Base-by-base conservation (phyloP, 35 echinoderm and acorn worm species). In the Hemicentrotus pulcherrimus region DNA sequence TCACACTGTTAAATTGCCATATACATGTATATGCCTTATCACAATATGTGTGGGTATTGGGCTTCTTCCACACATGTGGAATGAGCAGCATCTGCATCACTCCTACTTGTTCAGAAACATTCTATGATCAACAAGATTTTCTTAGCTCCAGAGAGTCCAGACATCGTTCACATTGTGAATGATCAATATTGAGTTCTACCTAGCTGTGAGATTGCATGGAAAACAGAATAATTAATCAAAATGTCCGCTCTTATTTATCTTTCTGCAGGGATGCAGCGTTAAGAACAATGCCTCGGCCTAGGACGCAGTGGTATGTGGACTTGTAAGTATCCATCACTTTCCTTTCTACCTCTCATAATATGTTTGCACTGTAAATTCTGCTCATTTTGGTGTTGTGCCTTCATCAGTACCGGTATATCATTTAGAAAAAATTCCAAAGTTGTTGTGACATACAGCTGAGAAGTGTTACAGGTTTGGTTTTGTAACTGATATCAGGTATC, bases 241-340 rank as follows among this genome's bases (percentile, higher is more conserved):
- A 4, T 78, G 19, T 78, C 22, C 65, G 7, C 11, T 18, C 46
- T 93, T 93, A 2, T 93, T 31, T 55, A n/a, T 93, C 28, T 50
- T 93, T 93, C 88, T 47, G 31, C 91, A 93, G 91, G 91, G 91
- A 93, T 93, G 91, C 91, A 93, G 91, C 91, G 19, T 58, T 93
- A 31, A 93, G 91, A 47, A 93, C 91, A 2, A 93, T 93, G 91
- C 91, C 91, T 48, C 45, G 91, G 30, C 91, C 91, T 31, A 93
- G 91, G 91, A 93, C 91, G 28, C 91, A 93, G 91, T 93, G 91
- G 91, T 93, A 93, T 93, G 91, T 93, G 91, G 91, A 93, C 46
- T 48, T 93, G 91, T 93, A 93, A 93, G 91, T 93, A 93, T 47
- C 91, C 31, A 48, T 58, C 48, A 12, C 46, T 50, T 31, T 90